Conservation (phyloP, 2,797 vertebrate genomes). For the Enteromius viviparus region DNA sequence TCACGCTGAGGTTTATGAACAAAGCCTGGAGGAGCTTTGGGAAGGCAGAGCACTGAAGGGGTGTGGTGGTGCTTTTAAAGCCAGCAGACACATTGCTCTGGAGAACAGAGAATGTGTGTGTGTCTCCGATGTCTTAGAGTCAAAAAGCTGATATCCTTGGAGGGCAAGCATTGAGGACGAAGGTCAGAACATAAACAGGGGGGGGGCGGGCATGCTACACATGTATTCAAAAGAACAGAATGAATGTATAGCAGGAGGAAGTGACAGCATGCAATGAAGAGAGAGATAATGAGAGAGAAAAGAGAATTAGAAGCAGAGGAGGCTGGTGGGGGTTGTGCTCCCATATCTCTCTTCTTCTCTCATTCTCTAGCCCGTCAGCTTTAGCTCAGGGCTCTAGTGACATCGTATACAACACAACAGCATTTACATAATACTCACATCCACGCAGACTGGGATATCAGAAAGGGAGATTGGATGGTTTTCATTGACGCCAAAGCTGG, state of each 20-base stretch:
- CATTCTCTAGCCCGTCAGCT: slow-evolving; percentile 24
- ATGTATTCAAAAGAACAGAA: slow-evolving; percentile 19
- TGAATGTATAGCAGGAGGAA: not conserved
- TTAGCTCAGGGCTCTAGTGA: slow-evolving; percentile 39
- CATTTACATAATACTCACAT: slow-evolving; percentile 39
- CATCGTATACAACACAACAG: slow-evolving; percentile 27
- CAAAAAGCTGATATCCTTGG: slow-evolving; percentile 32
- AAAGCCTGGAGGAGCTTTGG: slow-evolving; percentile 31
- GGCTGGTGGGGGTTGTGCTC: slow-evolving; percentile 25
- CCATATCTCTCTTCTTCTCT: slow-evolving; percentile 9
- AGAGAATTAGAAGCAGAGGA: slow-evolving; percentile 42
- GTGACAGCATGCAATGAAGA: not conserved
- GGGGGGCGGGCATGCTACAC: slow-evolving; percentile 1
- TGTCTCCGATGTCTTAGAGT: slow-evolving; percentile 19
- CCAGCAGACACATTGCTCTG: slow-evolving; percentile 20
- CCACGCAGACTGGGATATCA: slow-evolving; percentile 10
- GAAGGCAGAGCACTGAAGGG: slow-evolving; percentile 31
- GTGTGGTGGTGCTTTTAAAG: slow-evolving; percentile 41
- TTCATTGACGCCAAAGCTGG: slow-evolving; percentile 18
- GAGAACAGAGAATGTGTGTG: not conserved
- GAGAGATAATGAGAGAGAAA: slow-evolving; percentile 28
- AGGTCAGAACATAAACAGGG: slow-evolving; percentile 10
- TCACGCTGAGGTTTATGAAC: slow-evolving; percentile 50
- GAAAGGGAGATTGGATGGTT: slow-evolving; percentile 7
- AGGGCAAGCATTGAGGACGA: slow-evolving; percentile 15